Evolutionary conservation across 2,113 vertebrate genomes (phyloP).

Genomic region (Heptranchias perlo): DNA sequence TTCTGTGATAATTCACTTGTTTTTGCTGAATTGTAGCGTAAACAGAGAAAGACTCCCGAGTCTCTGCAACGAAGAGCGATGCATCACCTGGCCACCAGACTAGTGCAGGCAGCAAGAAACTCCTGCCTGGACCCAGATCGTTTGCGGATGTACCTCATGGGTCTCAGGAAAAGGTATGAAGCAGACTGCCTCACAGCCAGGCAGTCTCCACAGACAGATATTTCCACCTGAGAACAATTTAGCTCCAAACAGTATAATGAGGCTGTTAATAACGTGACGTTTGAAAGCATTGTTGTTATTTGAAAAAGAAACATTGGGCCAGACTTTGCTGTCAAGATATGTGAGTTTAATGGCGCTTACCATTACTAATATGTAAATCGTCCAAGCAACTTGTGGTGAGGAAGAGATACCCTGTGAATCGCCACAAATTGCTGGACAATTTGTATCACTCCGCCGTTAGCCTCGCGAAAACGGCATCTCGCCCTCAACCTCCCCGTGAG

Average conservation of each 20-base stretch:
- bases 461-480: neutral
- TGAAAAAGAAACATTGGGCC: neutral
- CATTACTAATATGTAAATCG: neutral
- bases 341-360: too few relatives aligned
- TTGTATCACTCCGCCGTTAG: neutral
- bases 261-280: neutral
- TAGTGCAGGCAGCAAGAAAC: slow-evolving; percentile 82
- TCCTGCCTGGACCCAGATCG: slow-evolving; percentile 77
- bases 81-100: slow-evolving; percentile 72
- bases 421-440: neutral
- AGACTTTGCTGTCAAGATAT: neutral
- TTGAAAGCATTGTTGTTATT: neutral
- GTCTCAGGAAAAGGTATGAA: slow-evolving; percentile 75
- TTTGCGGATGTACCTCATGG: slow-evolving; percentile 75
- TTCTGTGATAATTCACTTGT: neutral
- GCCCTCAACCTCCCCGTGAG: neutral
- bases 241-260: neutral
- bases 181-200: slow-evolving; percentile 53
- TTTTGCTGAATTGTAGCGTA: slow-evolving; percentile 61
- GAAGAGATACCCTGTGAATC: neutral
- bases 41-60: slow-evolving; percentile 68
- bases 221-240: neutral
- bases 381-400: neutral
- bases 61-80: slow-evolving; percentile 64
- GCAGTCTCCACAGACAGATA: slow-evolving; percentile 37